Percentiles rank a stretch among this genome's conserved stretches.
Conservation (phyloP, 2,113 vertebrate genomes). For the Ahaetulla prasina region DNA sequence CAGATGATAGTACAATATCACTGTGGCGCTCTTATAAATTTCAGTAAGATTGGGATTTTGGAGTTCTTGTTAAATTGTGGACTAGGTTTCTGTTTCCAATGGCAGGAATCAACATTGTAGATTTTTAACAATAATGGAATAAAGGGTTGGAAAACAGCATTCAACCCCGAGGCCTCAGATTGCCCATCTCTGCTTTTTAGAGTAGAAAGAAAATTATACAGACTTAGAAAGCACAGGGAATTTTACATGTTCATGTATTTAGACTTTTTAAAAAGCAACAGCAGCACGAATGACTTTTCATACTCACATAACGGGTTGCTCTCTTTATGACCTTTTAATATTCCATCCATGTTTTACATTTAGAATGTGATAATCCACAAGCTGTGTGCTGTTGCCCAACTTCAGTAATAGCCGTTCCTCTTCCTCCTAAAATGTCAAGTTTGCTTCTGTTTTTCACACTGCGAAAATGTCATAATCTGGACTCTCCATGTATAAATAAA, state of each 20-base stretch:
- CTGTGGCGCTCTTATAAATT: background rate
- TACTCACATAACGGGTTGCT: no score
- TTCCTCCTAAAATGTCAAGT: background rate
- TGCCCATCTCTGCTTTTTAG: background rate
- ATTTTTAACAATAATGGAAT: background rate
- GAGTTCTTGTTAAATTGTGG: background rate
- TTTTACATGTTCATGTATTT: background rate
- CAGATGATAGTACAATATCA: background rate
- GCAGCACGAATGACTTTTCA: background rate
- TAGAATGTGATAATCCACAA: background rate
- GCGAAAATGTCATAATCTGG: background rate
- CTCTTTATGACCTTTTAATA: background rate
- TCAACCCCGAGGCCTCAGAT: background rate
- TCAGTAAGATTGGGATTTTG: background rate
- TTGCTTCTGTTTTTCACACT: background rate
- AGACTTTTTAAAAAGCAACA: background rate
- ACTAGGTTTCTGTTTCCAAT: background rate
- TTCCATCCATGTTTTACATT: background rate
- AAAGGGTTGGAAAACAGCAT: background rate
- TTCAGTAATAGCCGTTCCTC: background rate
- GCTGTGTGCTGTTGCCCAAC: background rate
- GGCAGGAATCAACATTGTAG: background rate
- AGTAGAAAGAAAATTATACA: background rate
- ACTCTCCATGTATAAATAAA: background rate
- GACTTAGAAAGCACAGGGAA: background rate